phyloP scores from a whole-genome alignment of 2,113 vertebrate species.

The Silurus meridionalis region DNA sequence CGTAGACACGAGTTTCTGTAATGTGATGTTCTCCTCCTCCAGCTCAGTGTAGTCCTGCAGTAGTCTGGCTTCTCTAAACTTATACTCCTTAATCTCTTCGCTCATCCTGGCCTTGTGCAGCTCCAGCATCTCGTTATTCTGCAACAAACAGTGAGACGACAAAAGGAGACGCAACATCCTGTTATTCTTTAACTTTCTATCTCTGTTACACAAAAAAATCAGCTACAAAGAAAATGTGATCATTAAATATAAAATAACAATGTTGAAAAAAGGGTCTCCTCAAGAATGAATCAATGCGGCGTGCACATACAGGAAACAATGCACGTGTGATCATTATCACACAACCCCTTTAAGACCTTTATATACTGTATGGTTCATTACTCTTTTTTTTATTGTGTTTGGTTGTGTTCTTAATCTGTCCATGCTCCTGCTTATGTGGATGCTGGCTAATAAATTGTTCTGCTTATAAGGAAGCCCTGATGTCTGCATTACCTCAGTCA shows the following conservation, averaged over 20 bases:
- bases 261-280: not conserved
- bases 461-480: conserved; percentile 4
- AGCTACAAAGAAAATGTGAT: not conserved
- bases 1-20: conserved; percentile 87
- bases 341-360: not conserved
- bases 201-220: not conserved
- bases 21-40: conserved; percentile 87
- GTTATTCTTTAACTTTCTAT: not conserved
- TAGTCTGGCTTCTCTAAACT: conserved; percentile 83
- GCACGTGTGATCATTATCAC: not conserved
- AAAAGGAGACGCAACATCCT: not conserved
- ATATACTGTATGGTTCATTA: not conserved
- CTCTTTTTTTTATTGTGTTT: not conserved
- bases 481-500: conserved; percentile 10
- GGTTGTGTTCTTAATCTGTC: not conserved
- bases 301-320: not conserved
- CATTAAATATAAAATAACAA: not conserved
- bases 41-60: conserved; percentile 89
- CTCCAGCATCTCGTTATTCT: conserved; percentile 85
- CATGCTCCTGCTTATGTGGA: conserved; percentile 21
- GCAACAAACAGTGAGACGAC: conserved; percentile 30
- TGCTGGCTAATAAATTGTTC: conserved; percentile 19
- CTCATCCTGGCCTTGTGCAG: conserved; percentile 84
- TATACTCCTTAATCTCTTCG: conserved; percentile 88
- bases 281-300: too few species aligned